Evolutionary conservation across 2,113 vertebrate genomes (phyloP).

Genomic region (Menura novaehollandiae): DNA sequence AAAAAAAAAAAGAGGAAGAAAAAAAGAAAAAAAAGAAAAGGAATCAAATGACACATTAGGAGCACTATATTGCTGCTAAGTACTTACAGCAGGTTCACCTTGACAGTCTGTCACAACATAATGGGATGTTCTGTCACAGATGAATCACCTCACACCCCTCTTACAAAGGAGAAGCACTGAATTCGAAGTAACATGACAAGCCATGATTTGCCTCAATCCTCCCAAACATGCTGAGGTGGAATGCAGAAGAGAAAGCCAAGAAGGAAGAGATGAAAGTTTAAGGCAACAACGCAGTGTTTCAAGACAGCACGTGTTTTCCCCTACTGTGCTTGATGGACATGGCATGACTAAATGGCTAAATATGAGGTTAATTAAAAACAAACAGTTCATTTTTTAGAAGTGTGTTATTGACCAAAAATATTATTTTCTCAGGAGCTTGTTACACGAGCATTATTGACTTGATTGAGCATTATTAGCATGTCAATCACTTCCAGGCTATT

Average conservation of each 20-base stretch:
- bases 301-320: conserved; percentile 50
- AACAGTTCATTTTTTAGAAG: conserved; percentile 70
- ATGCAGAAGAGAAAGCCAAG: conserved; percentile 67
- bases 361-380: conserved; percentile 82
- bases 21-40: neutral
- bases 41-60: conserved; percentile 67
- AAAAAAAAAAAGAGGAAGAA: neutral
- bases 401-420: conserved; percentile 64
- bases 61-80: conserved; percentile 35
- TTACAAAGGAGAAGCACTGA: conserved; percentile 69
- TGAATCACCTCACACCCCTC: conserved; percentile 69
- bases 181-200: conserved; percentile 61
- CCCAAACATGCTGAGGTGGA: conserved; percentile 67
- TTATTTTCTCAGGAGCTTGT: conserved; percentile 71
- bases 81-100: conserved; percentile 74
- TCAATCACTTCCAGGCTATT: conserved; percentile 73
- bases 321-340: conserved; percentile 49
- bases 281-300: conserved; percentile 17
- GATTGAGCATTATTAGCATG: conserved; percentile 59
- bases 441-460: conserved; percentile 31
- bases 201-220: conserved; percentile 41
- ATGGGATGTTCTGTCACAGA: conserved; percentile 65
- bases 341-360: conserved; percentile 78
- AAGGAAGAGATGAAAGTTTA: conserved; percentile 60
- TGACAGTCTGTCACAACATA: conserved; percentile 80